Base-by-base conservation (phyloP, 2,888 invertebrate species). In the Sarcophaga variegata region DNA sequence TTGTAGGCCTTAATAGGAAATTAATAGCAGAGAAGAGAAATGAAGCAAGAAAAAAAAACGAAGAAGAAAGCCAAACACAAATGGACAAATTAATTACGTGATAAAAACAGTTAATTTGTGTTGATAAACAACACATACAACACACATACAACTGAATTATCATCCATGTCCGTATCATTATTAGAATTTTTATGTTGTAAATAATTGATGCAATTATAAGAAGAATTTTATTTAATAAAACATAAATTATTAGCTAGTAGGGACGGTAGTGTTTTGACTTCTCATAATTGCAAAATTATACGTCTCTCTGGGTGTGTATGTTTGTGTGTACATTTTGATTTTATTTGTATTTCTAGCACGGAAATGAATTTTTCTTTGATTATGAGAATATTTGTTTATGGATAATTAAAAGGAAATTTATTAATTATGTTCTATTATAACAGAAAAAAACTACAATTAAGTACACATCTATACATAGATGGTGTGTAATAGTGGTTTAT, bases 21-120 rank as follows among this genome's bases (percentile, higher is more conserved):
- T 72, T 54, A 54, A 54, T 14, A 54, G 54, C 54, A 54, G 12
- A 54, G 12, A 14, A 22, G 6, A 8, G 20, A 74, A 4, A 59
- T 49, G 14, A 74, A 4, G 25, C 49, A 22, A 62, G 11, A 62
- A n/a, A 62, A n/a, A 20, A n/a, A 62, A 62, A 25, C 25, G 5
- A 3, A 70, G 27, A 60, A 60, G 27, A 49, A 59, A 49, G 25
- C 27, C n/a, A 77, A 71, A 71, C 6, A 66, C 72, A 62, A 54
- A 67, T 45, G 69, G 76, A 63, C 72, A 83, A 83, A 83, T 83
- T 72, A 72, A 78, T 83, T 78, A 83, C 78, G 83, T 83, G 83
- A 78, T 74, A 67, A 74, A 78, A 67, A 69, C 78, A 78, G 22
- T 63, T 66, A 62, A 78, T 54, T 83, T 72, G 67, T 78, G 63